A percentile compares a stretch with the other conserved stretches of the same genome.
Evolutionary conservation across 2,888 invertebrate species (phyloP).

Genomic region (Phalangium opilio): DNA sequence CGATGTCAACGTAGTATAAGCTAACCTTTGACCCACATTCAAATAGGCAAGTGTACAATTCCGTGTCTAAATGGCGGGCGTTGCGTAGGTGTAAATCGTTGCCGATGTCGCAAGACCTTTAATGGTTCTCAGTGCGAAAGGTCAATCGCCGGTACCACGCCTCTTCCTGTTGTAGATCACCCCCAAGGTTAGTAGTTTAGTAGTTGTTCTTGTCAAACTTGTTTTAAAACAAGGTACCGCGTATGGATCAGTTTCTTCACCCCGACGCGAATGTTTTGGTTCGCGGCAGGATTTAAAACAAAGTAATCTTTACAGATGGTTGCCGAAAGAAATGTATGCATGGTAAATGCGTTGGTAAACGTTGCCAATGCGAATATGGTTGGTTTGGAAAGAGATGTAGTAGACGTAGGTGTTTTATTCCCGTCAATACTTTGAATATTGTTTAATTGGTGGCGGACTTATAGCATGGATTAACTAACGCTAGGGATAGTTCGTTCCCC

Average conservation of each 20-base stretch:
- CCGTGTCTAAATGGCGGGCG: conserved; percentile 81
- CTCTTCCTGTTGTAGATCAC: not conserved
- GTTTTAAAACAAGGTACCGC: not conserved
- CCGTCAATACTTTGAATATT: too few species aligned
- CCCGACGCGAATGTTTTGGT: too few species aligned
- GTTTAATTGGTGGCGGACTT: too few species aligned
- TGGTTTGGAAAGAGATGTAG: conserved; percentile 16
- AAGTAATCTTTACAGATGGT: conserved; percentile 10
- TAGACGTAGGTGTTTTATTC: conserved; percentile 11
- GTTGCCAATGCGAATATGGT: conserved; percentile 14
- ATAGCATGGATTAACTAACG: too few species aligned
- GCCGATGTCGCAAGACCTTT: conserved; percentile 68
- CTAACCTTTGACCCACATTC: conserved; percentile 5
- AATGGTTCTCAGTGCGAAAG: conserved; percentile 74
- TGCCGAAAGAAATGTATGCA: conserved; percentile 15
- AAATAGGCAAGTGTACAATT: conserved; percentile 65
- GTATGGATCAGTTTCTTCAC: not conserved
- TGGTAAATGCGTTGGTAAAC: conserved; percentile 11
- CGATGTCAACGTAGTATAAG: conserved; percentile 5
- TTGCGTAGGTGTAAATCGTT: conserved; percentile 75
- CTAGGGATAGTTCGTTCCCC: too few species aligned
- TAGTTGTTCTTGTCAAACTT: not conserved
- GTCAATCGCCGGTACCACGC: not conserved
- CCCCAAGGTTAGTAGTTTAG: not conserved
- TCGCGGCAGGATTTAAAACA: too few species aligned